Conservation (phyloP, 2,888 invertebrate species). For the Mycalesis mineus region DNA sequence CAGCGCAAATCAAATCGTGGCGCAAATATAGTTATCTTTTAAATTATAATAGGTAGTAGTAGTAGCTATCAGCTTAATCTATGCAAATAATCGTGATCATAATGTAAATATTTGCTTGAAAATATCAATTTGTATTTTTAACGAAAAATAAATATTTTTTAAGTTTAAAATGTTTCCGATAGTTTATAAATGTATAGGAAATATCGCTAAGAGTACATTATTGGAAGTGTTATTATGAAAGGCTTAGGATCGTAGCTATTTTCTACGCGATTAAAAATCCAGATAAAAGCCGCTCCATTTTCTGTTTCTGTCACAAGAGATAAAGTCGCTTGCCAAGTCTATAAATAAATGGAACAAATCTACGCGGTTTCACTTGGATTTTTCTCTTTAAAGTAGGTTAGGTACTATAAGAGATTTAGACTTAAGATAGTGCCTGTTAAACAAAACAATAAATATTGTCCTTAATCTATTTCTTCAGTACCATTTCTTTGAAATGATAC, state of each 20-base stretch:
- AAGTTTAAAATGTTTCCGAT: too few relatives aligned
- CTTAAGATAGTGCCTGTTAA: not conserved
- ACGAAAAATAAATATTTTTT: too few relatives aligned
- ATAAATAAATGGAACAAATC: constrained; percentile 26
- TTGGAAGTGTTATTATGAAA: not conserved
- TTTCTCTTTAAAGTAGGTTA: constrained; percentile 21
- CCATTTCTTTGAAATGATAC: too few relatives aligned
- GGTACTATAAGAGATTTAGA: constrained; percentile 9
- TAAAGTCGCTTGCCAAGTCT: constrained; percentile 24
- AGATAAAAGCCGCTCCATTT: constrained; percentile 22
- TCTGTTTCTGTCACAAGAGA: constrained; percentile 25
- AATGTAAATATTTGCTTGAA: too few relatives aligned
- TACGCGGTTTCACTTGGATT: constrained; percentile 21
- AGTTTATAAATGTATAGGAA: too few relatives aligned
- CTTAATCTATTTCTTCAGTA: not conserved
- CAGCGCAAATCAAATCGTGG: too few relatives aligned
- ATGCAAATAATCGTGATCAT: too few relatives aligned
- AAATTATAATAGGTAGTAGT: too few relatives aligned
- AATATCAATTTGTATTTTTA: too few relatives aligned
- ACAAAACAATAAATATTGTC: not conserved
- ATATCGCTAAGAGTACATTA: too few relatives aligned
- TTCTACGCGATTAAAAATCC: constrained; percentile 21
- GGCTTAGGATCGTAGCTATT: constrained; percentile 6
- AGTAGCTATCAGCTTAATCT: too few relatives aligned
- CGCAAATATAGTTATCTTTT: too few relatives aligned